Base-by-base conservation (phyloP, 2,797 vertebrate species). In the Gadopsis marmoratus region DNA sequence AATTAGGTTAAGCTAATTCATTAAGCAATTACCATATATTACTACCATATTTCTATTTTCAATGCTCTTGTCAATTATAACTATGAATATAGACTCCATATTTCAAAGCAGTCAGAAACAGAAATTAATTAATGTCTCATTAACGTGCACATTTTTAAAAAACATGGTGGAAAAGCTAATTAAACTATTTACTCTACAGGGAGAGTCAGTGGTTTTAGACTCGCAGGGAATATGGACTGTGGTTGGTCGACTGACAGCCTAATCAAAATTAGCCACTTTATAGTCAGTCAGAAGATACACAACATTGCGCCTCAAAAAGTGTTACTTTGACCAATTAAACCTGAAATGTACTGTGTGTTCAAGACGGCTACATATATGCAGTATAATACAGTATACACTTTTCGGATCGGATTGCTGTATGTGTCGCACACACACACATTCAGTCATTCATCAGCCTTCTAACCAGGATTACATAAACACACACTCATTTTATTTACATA, bases 21-120 rank as follows among this genome's bases (percentile, higher is more conserved):
- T 74, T 13, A 69, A 50, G 65, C n/a, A 56, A 82, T 82, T 74
- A 74, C 5, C 13, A 45, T 39, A 72, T 66, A 41, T 66, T 69
- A 82, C 81, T 74, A 74, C 5, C 11, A 45, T 39, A 72, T 66
- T 35, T 78, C 26, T 48, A 51, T 68, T 61, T 54, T 53, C 16
- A 71, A 58, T 41, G 16, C n/a, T 41, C 16, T 51, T 60, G 26
- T 54, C 71, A 73, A 60, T 60, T 50, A 53, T 26, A 45, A 31
- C 19, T 51, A 39, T 48, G 4, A 48, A 29, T 33, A 56, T 60
- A 16, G 29, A 66, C 19, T 47, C 13, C 5, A 58, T 56, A 74
- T 81, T 80, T 80, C 48, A 77, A 66, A 65, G 45, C 50, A 54
- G n/a, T 4, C 47, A 39, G 7, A 8, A 17, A 37, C n/a, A 41